Evolutionary conservation across 2,888 invertebrate species (phyloP).

Genomic region (Icerya purchasi): DNA sequence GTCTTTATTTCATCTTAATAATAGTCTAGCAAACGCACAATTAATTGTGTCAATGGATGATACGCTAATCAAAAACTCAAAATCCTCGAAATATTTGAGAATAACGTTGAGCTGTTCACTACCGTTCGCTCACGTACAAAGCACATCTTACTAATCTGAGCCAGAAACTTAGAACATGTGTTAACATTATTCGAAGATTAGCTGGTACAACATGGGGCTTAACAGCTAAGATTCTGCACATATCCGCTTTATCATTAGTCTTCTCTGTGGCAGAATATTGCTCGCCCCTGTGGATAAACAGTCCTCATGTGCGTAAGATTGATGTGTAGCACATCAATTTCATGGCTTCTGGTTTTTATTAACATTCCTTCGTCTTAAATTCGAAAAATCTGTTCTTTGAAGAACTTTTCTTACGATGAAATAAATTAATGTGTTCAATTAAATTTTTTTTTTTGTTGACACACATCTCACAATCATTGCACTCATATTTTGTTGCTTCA

Average conservation of each 20-base stretch:
- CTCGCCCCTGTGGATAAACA: not conserved
- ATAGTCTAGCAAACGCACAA: not conserved
- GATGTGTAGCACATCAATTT: not conserved
- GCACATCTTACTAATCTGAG: not conserved
- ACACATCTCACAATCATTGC: too few relatives aligned
- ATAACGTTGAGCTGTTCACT: not conserved
- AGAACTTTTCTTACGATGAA: not conserved
- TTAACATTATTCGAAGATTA: not conserved
- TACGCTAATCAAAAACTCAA: constrained; percentile 7
- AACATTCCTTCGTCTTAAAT: not conserved
- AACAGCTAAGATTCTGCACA: not conserved
- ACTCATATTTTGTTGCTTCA: too few relatives aligned
- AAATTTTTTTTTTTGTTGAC: too few relatives aligned
- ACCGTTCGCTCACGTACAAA: not conserved
- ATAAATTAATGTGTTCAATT: too few relatives aligned
- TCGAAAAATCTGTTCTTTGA: not conserved
- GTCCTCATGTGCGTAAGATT: not conserved
- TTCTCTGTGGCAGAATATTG: not conserved
- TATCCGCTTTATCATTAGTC: not conserved
- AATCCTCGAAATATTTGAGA: not conserved
- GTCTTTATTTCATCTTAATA: constrained; percentile 2
- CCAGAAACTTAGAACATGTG: not conserved
- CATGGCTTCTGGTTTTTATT: not conserved
- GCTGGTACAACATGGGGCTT: not conserved
- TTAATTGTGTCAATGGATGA: too few relatives aligned